These are phyloP conservation scores for Myiopsitta monachus DNA, from an alignment of 2,113 vertebrate genomes.

Conservation along the genomic window DNA sequence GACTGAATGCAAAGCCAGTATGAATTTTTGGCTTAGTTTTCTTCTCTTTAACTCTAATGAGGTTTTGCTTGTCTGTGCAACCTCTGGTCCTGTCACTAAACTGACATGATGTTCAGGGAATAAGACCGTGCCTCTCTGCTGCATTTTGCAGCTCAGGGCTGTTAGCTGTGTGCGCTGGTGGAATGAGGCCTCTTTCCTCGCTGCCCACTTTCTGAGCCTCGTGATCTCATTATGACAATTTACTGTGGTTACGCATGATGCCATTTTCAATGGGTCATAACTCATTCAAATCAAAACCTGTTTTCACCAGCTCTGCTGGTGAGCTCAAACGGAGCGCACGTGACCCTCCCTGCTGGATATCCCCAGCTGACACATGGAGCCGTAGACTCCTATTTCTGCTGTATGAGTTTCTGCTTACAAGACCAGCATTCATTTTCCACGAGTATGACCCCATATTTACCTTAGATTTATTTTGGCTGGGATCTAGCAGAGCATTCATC, in stretches of 20 bases:
- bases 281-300: constrained; percentile 64
- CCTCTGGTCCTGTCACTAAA: not conserved
- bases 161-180: not conserved
- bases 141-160: not conserved
- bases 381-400: not conserved
- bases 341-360: constrained; percentile 49
- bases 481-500: constrained; percentile 15
- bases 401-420: not conserved
- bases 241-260: constrained; percentile 45
- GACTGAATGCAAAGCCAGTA: not conserved
- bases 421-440: constrained; percentile 30
- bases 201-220: constrained; percentile 10
- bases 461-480: constrained; percentile 44
- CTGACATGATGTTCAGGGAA: not conserved
- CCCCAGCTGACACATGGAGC: not conserved
- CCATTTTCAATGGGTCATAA: constrained; percentile 57
- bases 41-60: not conserved
- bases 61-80: not conserved
- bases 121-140: not conserved
- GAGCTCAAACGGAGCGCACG: not conserved
- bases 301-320: constrained; percentile 38
- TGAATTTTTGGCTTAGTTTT: not conserved
- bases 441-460: not conserved
- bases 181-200: not conserved
- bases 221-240: constrained; percentile 64